Conservation (phyloP, 2,113 vertebrate species). For the Psophia crepitans region DNA sequence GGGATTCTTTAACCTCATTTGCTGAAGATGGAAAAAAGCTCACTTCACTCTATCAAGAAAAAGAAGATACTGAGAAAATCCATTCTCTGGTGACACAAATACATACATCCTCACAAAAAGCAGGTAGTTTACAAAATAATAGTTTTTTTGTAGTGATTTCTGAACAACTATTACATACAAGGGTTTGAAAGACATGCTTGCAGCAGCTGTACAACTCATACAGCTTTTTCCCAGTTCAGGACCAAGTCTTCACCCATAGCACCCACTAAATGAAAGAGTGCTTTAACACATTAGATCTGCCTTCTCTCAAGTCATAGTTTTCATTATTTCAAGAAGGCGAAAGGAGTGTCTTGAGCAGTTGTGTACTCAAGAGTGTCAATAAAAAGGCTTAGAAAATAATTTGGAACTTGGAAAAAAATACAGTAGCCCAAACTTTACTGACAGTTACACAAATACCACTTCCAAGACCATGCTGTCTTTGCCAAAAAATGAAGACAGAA, state of each 20-base stretch:
- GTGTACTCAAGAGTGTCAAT: not conserved
- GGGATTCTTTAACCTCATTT: not conserved
- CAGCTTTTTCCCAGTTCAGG: not conserved
- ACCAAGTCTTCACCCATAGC: not conserved
- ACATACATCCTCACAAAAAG: not conserved
- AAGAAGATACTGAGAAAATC: not conserved
- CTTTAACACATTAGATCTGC: not conserved
- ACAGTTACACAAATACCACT: not conserved
- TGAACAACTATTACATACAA: not conserved
- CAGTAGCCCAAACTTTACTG: not conserved
- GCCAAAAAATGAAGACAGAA: not conserved
- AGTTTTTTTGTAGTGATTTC: not conserved
- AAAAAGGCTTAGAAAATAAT: not conserved
- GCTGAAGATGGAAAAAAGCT: not conserved
- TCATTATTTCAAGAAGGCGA: not conserved
- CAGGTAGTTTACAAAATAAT: not conserved
- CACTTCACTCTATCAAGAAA: not conserved
- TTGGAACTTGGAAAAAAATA: slow-evolving; percentile 11
- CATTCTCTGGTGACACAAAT: not conserved
- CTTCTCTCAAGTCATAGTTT: not conserved
- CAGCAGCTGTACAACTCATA: not conserved
- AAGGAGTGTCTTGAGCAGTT: not conserved
- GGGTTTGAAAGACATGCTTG: not conserved
- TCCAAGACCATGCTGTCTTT: not conserved
- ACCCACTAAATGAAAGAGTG: not conserved